Evolutionary conservation across 2,113 vertebrate genomes (phyloP).

Genomic region (Hepsetus odoe): DNA sequence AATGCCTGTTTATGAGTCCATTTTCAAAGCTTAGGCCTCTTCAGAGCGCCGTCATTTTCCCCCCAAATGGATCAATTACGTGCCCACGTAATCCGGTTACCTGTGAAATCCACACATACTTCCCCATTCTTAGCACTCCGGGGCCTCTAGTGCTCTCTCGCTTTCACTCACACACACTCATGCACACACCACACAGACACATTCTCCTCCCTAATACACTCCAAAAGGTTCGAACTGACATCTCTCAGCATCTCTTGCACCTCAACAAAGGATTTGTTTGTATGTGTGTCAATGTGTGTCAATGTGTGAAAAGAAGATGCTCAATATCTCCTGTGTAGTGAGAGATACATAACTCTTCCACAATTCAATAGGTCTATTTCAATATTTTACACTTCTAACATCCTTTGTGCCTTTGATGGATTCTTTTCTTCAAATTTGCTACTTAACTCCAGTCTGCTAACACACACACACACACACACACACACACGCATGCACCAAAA

Average conservation of each 20-base stretch:
- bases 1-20: constrained; percentile 99
- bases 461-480: too few species aligned
- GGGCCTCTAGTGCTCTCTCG: constrained; percentile 87
- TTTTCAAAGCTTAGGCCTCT: constrained; percentile 95
- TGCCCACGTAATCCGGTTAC: constrained; percentile 99
- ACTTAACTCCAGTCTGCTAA: too few species aligned
- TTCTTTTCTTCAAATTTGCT: too few species aligned
- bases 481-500: not conserved
- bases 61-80: constrained; percentile 99
- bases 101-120: constrained; percentile 99
- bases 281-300: constrained; percentile 10
- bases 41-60: constrained; percentile 96
- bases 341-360: not conserved
- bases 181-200: too few species aligned
- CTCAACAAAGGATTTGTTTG: not conserved
- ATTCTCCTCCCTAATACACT: constrained; percentile 51
- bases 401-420: not conserved
- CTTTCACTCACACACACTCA: constrained; percentile 69
- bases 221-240: constrained; percentile 1
- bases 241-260: constrained; percentile 11
- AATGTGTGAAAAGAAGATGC: not conserved
- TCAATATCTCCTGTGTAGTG: not conserved
- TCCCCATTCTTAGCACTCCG: constrained; percentile 93
- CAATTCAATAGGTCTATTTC: not conserved
- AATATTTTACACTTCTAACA: not conserved